Percentiles rank a stretch among this genome's conserved stretches.
Evolutionary conservation across 2,888 invertebrate species (phyloP).

Genomic region (Panorpa germanica): DNA sequence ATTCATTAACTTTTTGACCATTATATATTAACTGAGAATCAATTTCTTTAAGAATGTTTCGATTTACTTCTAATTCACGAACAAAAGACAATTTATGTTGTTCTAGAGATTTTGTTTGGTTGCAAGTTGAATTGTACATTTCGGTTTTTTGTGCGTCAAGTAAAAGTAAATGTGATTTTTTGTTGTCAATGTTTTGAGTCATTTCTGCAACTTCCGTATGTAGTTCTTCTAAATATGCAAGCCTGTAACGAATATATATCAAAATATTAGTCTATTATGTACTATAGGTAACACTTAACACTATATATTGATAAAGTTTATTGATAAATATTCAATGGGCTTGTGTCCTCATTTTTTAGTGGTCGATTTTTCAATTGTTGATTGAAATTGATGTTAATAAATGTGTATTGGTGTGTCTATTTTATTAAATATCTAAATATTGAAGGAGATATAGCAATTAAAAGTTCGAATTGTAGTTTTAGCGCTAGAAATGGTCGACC

Average conservation of each 20-base stretch:
- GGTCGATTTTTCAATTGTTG: too few species aligned
- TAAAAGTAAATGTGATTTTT: constrained; percentile 40
- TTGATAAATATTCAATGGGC: too few species aligned
- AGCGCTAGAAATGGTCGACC: too few species aligned
- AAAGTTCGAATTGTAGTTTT: too few species aligned
- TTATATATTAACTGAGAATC: constrained; percentile 40
- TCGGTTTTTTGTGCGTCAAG: constrained; percentile 45
- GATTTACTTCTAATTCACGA: constrained; percentile 44
- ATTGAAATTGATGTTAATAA: too few species aligned
- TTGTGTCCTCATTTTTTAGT: too few species aligned
- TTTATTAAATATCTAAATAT: too few species aligned
- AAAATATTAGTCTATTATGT: too few species aligned
- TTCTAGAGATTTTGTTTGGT: constrained; percentile 48
- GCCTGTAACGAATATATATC: constrained; percentile 28
- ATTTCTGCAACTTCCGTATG: constrained; percentile 54
- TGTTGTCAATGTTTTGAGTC: constrained; percentile 41
- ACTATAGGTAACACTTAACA: too few species aligned
- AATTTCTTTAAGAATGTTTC: constrained; percentile 41
- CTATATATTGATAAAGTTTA: too few species aligned
- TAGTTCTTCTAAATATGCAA: constrained; percentile 71
- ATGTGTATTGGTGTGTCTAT: too few species aligned
- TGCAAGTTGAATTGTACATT: constrained; percentile 43
- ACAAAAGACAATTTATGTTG: constrained; percentile 37
- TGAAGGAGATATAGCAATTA: too few species aligned
- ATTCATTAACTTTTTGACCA: constrained; percentile 12